Base-by-base conservation (phyloP, 2,888 invertebrate genomes). In the Nephrotoma appendiculata region DNA sequence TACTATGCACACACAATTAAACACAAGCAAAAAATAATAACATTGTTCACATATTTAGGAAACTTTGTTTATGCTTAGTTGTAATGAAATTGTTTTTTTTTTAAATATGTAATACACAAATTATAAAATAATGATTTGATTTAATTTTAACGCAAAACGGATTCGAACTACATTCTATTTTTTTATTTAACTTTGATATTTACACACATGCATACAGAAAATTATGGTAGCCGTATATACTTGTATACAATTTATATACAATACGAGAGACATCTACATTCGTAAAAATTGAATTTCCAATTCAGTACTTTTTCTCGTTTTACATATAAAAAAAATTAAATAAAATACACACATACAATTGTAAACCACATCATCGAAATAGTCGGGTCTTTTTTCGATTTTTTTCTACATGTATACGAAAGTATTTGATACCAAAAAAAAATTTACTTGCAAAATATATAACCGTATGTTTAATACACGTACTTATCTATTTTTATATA, bases 401-500 rank as follows among this genome's bases (percentile, higher is more conserved):
- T 84, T 83, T 42, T 43, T 84, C 43, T 42, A 42, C 15, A 42
- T 84, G n/a, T 1, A 48, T 84, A 83, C 83, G 84, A 84, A 84
- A 84, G 84, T 84, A 84, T 84, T 84, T 84, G 15, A 84, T 41
- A 84, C 42, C 12, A 31, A 71, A 71, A 71, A 84, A 83, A 42
- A 84, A 84, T n/a, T 42, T 12, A 42, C 41, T 84, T 42, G 41
- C 43, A 85, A 43, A 86, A 86, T 44, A 86, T 52, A 15, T 19
- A 44, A 86, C 86, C 86, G 86, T 86, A 86, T 86, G 86, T 86
- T 52, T 71, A 31, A 57, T 85, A 85, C 85, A 86, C 52, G 86
- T 57, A 86, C 45, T 86, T 86, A 57, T 86, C 86, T 86, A 86
- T 86, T 86, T 86, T 52, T 86, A 86, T 86, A 52, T 86, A 44